phyloP scores from a whole-genome alignment of 2,113 vertebrate genomes.

The Felis chaus region DNA sequence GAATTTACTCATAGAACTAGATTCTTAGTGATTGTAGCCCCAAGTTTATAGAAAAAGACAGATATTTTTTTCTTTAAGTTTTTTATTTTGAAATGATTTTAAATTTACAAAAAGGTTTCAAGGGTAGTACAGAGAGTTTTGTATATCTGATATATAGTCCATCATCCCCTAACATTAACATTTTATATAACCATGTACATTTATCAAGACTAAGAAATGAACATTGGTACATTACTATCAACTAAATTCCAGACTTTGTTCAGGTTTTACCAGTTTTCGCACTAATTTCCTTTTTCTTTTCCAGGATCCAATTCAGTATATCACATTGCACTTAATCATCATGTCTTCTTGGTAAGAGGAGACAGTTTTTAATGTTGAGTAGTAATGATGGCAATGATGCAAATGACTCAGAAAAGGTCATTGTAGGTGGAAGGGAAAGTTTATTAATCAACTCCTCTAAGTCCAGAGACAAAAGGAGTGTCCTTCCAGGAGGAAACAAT shows the following conservation, averaged over 20 bases:
- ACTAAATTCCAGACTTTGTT: not conserved
- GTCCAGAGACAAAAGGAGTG: not conserved
- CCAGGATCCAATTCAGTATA: not conserved
- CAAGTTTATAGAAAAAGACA: not conserved
- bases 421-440: not conserved
- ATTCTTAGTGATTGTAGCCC: not conserved
- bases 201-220: conserved; percentile 10
- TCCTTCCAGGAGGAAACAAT: not conserved
- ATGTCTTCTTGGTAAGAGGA: not conserved
- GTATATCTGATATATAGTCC: not conserved
- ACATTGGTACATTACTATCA: not conserved
- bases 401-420: not conserved
- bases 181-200: not conserved
- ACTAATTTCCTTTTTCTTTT: not conserved
- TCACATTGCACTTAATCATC: not conserved
- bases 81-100: conserved; percentile 19
- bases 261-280: not conserved
- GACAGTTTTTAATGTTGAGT: not conserved
- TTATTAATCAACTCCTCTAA: not conserved
- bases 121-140: not conserved
- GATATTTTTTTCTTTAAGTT: not conserved
- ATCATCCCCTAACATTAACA: not conserved
- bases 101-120: not conserved
- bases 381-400: not conserved
- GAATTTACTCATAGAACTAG: not conserved